phyloP scores from a whole-genome alignment of 2,888 invertebrate genomes.

The Linnaemya vulpina region DNA sequence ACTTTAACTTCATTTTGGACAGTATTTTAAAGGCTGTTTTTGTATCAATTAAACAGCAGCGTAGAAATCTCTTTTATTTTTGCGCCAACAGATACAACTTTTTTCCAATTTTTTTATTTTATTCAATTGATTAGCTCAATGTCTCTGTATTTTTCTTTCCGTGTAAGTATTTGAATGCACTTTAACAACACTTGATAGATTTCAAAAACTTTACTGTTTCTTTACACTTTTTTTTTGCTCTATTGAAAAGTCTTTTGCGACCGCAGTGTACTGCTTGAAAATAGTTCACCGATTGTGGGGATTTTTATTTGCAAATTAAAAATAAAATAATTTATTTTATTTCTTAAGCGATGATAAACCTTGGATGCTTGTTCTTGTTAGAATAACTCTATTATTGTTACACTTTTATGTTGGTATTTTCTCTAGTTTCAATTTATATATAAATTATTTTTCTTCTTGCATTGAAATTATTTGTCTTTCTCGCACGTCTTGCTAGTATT shows the following conservation, averaged over 20 bases:
- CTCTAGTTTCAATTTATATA: conserved; percentile 21
- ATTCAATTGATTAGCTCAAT: neutral
- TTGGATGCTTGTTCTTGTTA: neutral
- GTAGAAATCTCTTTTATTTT: neutral
- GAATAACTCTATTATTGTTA: neutral
- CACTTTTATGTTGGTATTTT: neutral
- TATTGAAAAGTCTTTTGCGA: neutral
- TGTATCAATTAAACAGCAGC: conserved; percentile 52
- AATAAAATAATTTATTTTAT: neutral
- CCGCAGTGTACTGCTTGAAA: neutral
- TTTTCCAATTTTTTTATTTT: neutral
- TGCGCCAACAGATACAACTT: neutral
- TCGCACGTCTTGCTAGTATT: conserved; percentile 75
- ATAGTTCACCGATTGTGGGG: neutral
- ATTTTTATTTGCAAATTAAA: neutral
- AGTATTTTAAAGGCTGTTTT: conserved; percentile 74
- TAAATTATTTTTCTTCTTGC: conserved; percentile 19
- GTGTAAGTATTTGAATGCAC: neutral
- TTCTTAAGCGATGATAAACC: neutral
- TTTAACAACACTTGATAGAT: neutral
- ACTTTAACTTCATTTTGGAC: conserved; percentile 79
- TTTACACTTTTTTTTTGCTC: neutral
- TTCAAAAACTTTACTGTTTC: neutral
- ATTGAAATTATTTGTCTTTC: neutral
- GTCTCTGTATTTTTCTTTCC: neutral